A percentile compares a stretch with the other conserved stretches of the same genome.
These are phyloP conservation scores for Tetrapedia diversipes DNA, from an alignment of 2,888 invertebrate genomes.

Conservation along the genomic window DNA sequence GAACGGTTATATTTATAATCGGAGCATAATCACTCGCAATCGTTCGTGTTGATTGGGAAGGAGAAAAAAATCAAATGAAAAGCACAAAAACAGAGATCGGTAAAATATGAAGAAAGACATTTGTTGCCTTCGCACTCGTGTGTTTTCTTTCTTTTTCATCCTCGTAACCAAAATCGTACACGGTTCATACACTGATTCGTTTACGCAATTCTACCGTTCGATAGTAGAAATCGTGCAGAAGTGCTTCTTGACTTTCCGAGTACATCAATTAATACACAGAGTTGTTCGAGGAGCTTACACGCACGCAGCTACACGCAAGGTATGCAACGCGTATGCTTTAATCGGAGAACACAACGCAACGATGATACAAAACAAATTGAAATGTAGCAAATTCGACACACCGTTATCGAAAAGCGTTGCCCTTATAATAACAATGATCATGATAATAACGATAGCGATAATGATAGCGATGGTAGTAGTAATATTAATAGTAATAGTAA, in stretches of 20 bases:
- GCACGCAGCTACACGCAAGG: too few relatives aligned
- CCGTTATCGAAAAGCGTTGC: neutral
- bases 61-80: too few relatives aligned
- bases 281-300: neutral
- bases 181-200: slow-evolving; percentile 21
- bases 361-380: slow-evolving; percentile 1
- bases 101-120: neutral
- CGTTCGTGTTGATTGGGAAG: too few relatives aligned
- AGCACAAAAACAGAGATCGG: neutral
- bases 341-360: neutral
- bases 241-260: neutral
- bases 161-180: slow-evolving; percentile 15
- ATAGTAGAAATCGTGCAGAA: neutral
- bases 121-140: neutral
- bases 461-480: neutral
- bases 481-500: slow-evolving; percentile 1
- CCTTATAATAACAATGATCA: neutral
- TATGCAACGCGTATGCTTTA: too few relatives aligned
- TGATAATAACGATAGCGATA: neutral
- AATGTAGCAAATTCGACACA: neutral
- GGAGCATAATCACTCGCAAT: too few relatives aligned
- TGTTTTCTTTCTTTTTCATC: neutral
- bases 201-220: slow-evolving; percentile 12
- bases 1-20: too few relatives aligned
- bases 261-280: neutral